Percentiles rank a stretch among this genome's conserved stretches.
phyloP scores from a whole-genome alignment of 2,113 vertebrate genomes.

The Sardina pilchardus region DNA sequence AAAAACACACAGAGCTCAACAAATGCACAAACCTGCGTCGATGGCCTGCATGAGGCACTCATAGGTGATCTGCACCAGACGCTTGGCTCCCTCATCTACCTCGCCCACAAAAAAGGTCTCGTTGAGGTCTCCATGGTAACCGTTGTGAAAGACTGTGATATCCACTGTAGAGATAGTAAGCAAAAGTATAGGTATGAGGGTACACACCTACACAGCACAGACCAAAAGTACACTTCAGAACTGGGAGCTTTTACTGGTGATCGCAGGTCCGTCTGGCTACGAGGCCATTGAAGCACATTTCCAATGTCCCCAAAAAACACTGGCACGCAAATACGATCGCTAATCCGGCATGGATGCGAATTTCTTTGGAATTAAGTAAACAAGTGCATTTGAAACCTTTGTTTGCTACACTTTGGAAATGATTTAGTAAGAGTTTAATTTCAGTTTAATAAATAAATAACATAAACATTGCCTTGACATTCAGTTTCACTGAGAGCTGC shows the following conservation, averaged over 20 bases:
- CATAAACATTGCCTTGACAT: no score
- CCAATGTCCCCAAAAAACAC: no score
- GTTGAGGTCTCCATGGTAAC: slow-evolving; percentile 97
- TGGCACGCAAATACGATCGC: no score
- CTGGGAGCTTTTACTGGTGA: background rate
- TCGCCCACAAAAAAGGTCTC: slow-evolving; percentile 96
- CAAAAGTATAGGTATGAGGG: slow-evolving; percentile 11
- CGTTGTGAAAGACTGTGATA: slow-evolving; percentile 95
- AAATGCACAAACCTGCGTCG: slow-evolving; percentile 80
- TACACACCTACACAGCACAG: slow-evolving; percentile 13
- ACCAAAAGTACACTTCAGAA: background rate
- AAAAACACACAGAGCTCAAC: background rate
- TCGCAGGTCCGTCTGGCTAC: background rate
- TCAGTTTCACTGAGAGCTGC: no score
- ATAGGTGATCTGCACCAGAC: slow-evolving; percentile 90
- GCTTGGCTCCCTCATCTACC: slow-evolving; percentile 88
- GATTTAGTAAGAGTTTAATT: no score
- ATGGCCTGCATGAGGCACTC: slow-evolving; percentile 99
- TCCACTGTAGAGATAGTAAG: slow-evolving; percentile 78
- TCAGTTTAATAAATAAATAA: no score
- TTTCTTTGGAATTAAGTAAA: no score
- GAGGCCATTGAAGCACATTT: no score
- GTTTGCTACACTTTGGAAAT: no score
- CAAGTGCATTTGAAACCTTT: no score
- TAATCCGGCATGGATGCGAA: no score